A percentile compares a stretch with the other conserved stretches of the same genome.
Evolutionary conservation across 2,888 invertebrate genomes (phyloP).

Genomic region (Sicus ferrugineus): DNA sequence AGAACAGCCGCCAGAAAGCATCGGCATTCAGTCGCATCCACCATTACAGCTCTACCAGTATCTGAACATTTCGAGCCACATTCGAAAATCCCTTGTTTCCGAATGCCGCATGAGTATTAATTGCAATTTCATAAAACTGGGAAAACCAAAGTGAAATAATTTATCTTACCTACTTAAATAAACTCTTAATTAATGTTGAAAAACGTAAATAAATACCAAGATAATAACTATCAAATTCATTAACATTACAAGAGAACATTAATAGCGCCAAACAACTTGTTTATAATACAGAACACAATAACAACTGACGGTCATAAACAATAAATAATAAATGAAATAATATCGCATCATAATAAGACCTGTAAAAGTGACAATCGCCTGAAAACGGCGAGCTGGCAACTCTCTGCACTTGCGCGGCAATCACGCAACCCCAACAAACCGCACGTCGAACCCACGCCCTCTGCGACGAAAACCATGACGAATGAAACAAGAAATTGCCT

Average conservation of each 20-base stretch:
- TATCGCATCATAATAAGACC: background rate
- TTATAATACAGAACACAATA: background rate
- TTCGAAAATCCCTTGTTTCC: no score
- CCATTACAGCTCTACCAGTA: background rate
- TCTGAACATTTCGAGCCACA: no score
- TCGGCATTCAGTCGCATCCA: slow-evolving; percentile 1
- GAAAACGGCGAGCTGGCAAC: background rate
- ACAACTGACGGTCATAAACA: background rate
- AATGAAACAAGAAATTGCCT: slow-evolving; percentile 23
- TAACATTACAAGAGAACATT: no score
- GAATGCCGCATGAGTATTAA: no score
- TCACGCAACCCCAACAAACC: background rate
- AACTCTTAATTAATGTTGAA: no score
- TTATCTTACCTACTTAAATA: no score
- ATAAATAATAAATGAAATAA: background rate
- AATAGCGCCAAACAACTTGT: no score
- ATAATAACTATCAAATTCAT: no score
- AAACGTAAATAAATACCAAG: no score
- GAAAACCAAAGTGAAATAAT: no score
- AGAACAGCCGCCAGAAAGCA: background rate
- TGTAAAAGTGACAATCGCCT: no score
- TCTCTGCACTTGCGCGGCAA: background rate
- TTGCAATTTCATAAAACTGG: no score
- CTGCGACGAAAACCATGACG: slow-evolving; percentile 14
- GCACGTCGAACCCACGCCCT: slow-evolving; percentile 2